Base-by-base conservation (phyloP, 2,888 invertebrate genomes). In the Selenia dentaria region DNA sequence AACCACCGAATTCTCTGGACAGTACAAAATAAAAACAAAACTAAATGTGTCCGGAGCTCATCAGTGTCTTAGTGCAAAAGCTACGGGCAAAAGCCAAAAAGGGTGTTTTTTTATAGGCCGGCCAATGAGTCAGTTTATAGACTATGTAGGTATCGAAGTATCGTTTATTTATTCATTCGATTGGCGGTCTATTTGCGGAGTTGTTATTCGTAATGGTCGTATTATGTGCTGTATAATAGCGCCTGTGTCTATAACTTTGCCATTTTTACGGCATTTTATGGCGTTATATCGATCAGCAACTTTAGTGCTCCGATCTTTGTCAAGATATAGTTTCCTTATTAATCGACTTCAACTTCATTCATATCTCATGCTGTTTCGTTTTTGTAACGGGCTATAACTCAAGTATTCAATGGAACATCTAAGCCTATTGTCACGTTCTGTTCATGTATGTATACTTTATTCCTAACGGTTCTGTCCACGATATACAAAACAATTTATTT, bases 191-290 rank as follows among this genome's bases (percentile, higher is more conserved):
- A 45, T 54, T 45, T 37, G 39, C 46, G 18, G 33, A 37, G 56
- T 61, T 51, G 61, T 63, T 63, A 56, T 62, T 58, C 51, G 36
- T 55, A 54, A 55, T 51, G 54, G 43, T 49, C 35, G 56, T 57
- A 55, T 59, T 63, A 61, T 55, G 56, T 56, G 58, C 62, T 60
- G 59, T 59, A 52, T 63, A 62, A 66, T 62, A 54, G 55, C 48
- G 54, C 43, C 49, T 47, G 39, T 55, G 57, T 43, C 55, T 52
- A 63, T 65, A 64, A 56, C 56, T 54, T 46, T 34, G 45, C 50
- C 45, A 45, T 59, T 59, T 55, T 56, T 59, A 59, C 45, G 51
- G 48, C 48, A 34, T 42, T 54, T 54, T 48, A 54, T 52, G 50
- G 37, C 43, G 50, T 37, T 40, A 42, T 43, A 51, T 54, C 54